Percentiles rank a stretch among this genome's conserved stretches.
Evolutionary conservation across 2,797 vertebrate species (phyloP).

Genomic region (Discoglossus pictus): DNA sequence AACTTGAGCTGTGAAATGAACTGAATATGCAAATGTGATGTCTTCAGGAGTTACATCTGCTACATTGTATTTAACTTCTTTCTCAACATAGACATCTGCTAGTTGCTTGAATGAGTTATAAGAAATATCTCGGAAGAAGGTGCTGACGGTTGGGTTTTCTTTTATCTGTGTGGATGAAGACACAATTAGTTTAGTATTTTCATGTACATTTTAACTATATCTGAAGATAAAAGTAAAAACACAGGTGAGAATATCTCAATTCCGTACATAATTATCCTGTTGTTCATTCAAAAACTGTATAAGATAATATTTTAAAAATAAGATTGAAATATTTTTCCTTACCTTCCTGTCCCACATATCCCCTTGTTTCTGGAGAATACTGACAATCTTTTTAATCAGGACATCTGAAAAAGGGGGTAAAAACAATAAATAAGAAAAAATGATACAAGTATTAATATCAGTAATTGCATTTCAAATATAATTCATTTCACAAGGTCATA

Average conservation of each 20-base stretch:
- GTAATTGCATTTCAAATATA: too few relatives aligned
- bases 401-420: conserved; percentile 72
- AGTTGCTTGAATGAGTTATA: conserved; percentile 83
- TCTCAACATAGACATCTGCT: conserved; percentile 73
- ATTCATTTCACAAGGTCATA: too few relatives aligned
- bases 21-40: conserved; percentile 78
- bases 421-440: too few relatives aligned
- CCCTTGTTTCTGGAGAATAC: conserved; percentile 76
- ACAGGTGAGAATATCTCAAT: too few relatives aligned
- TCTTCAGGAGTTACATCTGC: conserved; percentile 60
- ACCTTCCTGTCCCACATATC: conserved; percentile 82
- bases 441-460: too few relatives aligned
- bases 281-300: too few relatives aligned
- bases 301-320: not conserved
- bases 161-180: conserved; percentile 68
- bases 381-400: conserved; percentile 74
- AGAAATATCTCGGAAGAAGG: conserved; percentile 75
- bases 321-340: conserved; percentile 28
- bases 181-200: not conserved
- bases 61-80: conserved; percentile 45
- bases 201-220: too few relatives aligned
- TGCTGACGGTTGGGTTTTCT: conserved; percentile 69
- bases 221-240: too few relatives aligned
- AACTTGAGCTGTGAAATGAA: conserved; percentile 79
- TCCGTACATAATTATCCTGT: too few relatives aligned